Evolutionary conservation across 2,888 invertebrate genomes (phyloP), one percentile per base, ranked within the genome.

Genomic region (Neoitamus cyanurus): DNA sequence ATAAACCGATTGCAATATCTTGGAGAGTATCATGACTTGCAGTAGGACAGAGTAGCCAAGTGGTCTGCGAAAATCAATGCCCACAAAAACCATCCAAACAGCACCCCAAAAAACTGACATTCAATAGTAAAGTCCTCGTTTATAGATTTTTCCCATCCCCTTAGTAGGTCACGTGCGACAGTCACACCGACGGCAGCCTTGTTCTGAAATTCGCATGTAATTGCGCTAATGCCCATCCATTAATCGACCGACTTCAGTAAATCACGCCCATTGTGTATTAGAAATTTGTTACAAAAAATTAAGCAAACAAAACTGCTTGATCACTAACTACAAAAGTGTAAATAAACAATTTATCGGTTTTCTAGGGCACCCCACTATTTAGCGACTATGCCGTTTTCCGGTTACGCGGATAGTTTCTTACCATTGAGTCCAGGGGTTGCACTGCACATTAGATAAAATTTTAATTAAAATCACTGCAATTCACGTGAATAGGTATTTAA

Each of bases 121-220:
- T 58, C 78, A 48, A 58, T 80, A 34, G 28, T 31, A 34, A 58
- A 37, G 37, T 6, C 30, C 48, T 48, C 48, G 30, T 78, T 82
- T 82, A 82, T 82, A 37, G 82, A 82, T 82, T 82, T 82, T 82
- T 69, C 82, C 82, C 82, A 36, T 82, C 69, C 36, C 36, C 69
- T 82, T 82, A 82, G 82, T 82, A 82, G 82, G 82, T 82, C 82
- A 82, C 82, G 82, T 82, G 82, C 82, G 34, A 37, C 48, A 36
- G 68, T 28, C 78, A 15, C 78, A 30, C 78, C 58, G 78, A 80
- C 69, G 69, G 7, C 69, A 82, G 82, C 69, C 82, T 69, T 82
- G 34, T 68, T 37, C 69, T 28, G 31, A 82, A 37, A 68, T 30
- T 48, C 31, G 70, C 31, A 28, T 78, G 25, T 58, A 58, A 58